Evolutionary conservation across 30 jellyfish, hydroid and myxozoan genomes (phyloP).

Genomic region (Aurelia coerulea): DNA sequence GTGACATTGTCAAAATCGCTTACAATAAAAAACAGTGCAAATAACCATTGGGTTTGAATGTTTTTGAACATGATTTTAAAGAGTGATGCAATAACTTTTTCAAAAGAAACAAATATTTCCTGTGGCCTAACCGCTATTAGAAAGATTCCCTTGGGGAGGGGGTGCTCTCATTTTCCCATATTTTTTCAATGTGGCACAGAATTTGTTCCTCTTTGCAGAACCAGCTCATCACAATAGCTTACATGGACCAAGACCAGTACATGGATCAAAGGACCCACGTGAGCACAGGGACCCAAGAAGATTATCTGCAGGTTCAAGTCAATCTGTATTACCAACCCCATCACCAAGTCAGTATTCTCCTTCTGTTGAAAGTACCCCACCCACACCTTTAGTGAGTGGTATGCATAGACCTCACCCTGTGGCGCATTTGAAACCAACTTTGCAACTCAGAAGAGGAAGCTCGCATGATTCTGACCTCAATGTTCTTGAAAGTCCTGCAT

Average conservation of each 20-base stretch:
- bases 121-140: neutral
- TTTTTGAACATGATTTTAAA: too few species aligned
- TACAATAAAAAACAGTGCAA: too few species aligned
- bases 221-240: slow-evolving; percentile 4
- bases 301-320: slow-evolving; percentile 29
- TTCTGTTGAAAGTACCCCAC: slow-evolving; percentile 84
- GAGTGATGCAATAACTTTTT: too few species aligned
- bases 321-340: slow-evolving; percentile 75
- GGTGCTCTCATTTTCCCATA: neutral
- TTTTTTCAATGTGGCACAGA: neutral
- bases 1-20: too few species aligned
- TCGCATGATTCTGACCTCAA: slow-evolving; percentile 33
- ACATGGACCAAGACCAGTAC: slow-evolving; percentile 6
- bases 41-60: too few species aligned
- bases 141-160: neutral
- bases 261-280: slow-evolving; percentile 69
- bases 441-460: slow-evolving; percentile 29
- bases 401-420: slow-evolving; percentile 78
- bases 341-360: slow-evolving; percentile 80
- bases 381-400: slow-evolving; percentile 62
- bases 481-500: slow-evolving; percentile 81
- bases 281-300: slow-evolving; percentile 53
- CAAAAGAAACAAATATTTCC: too few species aligned
- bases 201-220: slow-evolving; percentile 7
- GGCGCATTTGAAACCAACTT: slow-evolving; percentile 42